Base-by-base conservation (phyloP, 2,113 vertebrate species). In the Herpetotheres cachinnans region DNA sequence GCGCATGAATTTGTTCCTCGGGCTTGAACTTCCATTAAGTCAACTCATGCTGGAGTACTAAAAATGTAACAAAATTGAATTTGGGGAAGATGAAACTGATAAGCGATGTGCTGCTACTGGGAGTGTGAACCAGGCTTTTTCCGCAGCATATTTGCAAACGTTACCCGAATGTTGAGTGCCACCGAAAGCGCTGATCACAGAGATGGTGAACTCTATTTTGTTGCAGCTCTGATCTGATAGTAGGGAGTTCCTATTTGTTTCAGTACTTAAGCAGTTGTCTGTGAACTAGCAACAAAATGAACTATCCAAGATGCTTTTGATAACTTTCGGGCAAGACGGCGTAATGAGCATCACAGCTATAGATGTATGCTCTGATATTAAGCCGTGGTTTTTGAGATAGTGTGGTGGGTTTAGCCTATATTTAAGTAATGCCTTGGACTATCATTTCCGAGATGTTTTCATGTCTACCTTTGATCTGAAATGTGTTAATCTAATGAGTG, bases 401-500 rank as follows among this genome's bases (percentile, higher is more conserved):
- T 2, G 32, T 11, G 6, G 49, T 44, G 46, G 36, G 50, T 72
- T 76, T 61, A 55, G 70, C 27, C 91, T 30, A 8, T 56, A 61
- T 91, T 87, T 69, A 72, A 88, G 86, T 46, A 80, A n/a, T 12
- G 74, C 20, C 36, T 91, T 20, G n/a, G 49, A 82, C 84, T 87
- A 52, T 72, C 1, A 0, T 79, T 94, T 94, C 82, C 86, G 36
- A 96, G 84, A 76, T 86, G 67, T 85, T 88, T 95, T 90, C 54
- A 21, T 49, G 71, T 88, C 92, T 95, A 72, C 74, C 44, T 96
- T 94, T 95, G 92, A 96, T 90, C 78, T 90, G 82, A 88, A 80
- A 93, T 54, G 70, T 87, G 84, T 94, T 96, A 80, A 88, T 90
- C 92, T 94, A 95, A 96, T 90, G 82, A 96, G 84, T 54, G 78